phyloP scores from a whole-genome alignment of 2,888 invertebrate species.

The Cetonia aurata region DNA sequence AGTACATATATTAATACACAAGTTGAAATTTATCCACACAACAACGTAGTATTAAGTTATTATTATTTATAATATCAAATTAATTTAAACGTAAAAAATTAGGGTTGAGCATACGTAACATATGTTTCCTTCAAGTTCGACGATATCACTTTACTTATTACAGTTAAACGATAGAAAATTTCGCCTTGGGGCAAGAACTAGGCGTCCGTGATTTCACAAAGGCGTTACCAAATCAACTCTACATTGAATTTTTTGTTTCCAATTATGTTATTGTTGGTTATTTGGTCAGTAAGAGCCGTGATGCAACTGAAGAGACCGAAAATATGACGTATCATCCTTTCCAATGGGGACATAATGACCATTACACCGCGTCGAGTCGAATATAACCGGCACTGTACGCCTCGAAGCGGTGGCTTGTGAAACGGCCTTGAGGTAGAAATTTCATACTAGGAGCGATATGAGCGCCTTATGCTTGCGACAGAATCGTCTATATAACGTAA shows the following conservation, averaged over 20 bases:
- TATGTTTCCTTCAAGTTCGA: too few relatives aligned
- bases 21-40: too few relatives aligned
- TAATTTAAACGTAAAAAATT: too few relatives aligned
- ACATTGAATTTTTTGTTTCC: constrained; percentile 47
- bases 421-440: constrained; percentile 33
- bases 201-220: constrained; percentile 7
- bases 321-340: constrained; percentile 62
- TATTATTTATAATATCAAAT: too few relatives aligned
- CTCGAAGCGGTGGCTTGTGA: constrained; percentile 16
- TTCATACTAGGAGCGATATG: constrained; percentile 16
- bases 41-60: too few relatives aligned
- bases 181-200: too few relatives aligned
- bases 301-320: constrained; percentile 56
- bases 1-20: too few relatives aligned
- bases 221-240: constrained; percentile 42
- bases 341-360: constrained; percentile 59
- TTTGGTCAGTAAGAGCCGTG: constrained; percentile 57
- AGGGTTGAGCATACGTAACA: too few relatives aligned
- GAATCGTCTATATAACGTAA: constrained; percentile 5
- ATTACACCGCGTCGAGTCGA: constrained; percentile 45
- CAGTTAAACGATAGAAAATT: too few relatives aligned
- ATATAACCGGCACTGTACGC: constrained; percentile 21
- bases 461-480: constrained; percentile 13
- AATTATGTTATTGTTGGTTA: constrained; percentile 48
- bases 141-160: too few relatives aligned